Conservation (phyloP, 2,888 invertebrate genomes). For the Drosophila greeni region DNA sequence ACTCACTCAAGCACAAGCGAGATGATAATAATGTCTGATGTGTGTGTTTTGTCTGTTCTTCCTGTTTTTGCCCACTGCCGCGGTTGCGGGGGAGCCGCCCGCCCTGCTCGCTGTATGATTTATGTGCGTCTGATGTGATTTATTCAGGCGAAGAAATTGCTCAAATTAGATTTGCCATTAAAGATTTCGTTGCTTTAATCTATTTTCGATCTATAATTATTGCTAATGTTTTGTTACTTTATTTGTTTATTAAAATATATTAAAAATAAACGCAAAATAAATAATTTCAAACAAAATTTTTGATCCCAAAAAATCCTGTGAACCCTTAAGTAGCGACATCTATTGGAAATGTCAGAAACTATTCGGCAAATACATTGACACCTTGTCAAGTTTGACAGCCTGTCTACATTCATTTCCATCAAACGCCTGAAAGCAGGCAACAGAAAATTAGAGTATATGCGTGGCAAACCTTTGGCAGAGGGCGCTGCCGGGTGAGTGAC, state of each 20-base stretch:
- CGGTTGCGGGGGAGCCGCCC: slow-evolving; percentile 35
- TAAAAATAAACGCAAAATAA: neutral
- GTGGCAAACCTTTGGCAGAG: neutral
- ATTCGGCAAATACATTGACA: neutral
- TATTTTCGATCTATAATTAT: neutral
- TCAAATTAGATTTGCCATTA: slow-evolving; percentile 67
- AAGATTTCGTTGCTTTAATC: slow-evolving; percentile 45
- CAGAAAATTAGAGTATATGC: neutral
- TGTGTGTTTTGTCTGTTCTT: slow-evolving; percentile 64
- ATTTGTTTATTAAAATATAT: neutral
- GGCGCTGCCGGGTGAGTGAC: slow-evolving; percentile 13
- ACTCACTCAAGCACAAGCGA: slow-evolving; percentile 78
- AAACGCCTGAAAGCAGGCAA: slow-evolving; percentile 27
- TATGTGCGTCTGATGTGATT: slow-evolving; percentile 76
- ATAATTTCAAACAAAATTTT: neutral
- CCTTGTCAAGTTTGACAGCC: slow-evolving; percentile 25
- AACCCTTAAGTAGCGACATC: neutral
- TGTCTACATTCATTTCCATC: slow-evolving; percentile 32
- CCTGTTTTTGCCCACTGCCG: slow-evolving; percentile 37
- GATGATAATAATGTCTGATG: slow-evolving; percentile 77
- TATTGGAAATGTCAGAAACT: neutral
- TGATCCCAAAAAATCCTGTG: neutral
- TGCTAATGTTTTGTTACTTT: neutral
- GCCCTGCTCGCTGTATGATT: slow-evolving; percentile 69
- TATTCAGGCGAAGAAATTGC: slow-evolving; percentile 73